Evolutionary conservation across 2,888 invertebrate species (phyloP).

Genomic region (Xestia xanthographa): DNA sequence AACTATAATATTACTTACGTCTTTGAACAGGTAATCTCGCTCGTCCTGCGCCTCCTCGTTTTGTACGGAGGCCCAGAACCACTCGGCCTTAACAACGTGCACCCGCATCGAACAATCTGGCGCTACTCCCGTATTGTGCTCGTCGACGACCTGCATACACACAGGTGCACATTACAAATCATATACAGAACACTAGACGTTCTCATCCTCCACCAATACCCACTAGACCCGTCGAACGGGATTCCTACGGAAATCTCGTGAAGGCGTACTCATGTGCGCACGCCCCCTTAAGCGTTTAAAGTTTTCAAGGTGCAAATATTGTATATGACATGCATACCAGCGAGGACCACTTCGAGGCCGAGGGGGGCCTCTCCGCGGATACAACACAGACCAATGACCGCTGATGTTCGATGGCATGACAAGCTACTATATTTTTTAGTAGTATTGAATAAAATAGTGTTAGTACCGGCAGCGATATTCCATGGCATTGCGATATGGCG

Average conservation of each 20-base stretch:
- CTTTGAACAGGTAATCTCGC: constrained; percentile 96
- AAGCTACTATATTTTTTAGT: constrained; percentile 85
- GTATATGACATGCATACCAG: constrained; percentile 78
- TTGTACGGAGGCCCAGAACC: constrained; percentile 99
- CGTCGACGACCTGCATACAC: constrained; percentile 94
- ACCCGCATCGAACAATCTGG: constrained; percentile 93
- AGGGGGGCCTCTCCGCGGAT: constrained; percentile 59
- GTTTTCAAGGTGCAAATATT: constrained; percentile 67
- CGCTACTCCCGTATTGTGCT: constrained; percentile 93
- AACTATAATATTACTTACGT: constrained; percentile 91
- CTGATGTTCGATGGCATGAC: constrained; percentile 76
- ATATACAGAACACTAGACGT: constrained; percentile 41
- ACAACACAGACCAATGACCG: constrained; percentile 68
- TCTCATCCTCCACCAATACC: constrained; percentile 57
- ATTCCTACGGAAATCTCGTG: constrained; percentile 62
- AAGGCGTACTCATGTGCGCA: constrained; percentile 70
- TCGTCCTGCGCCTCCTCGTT: constrained; percentile 98
- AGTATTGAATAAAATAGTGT: constrained; percentile 89
- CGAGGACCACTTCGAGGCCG: constrained; percentile 69
- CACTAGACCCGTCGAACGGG: constrained; percentile 53
- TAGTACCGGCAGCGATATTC: constrained; percentile 91
- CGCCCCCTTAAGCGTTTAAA: constrained; percentile 75
- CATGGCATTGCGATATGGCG: constrained; percentile 89
- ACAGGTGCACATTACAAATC: constrained; percentile 38
- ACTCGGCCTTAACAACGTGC: constrained; percentile 96